Conservation (phyloP, 2,888 invertebrate genomes). For the Ypsolopha sequella region DNA sequence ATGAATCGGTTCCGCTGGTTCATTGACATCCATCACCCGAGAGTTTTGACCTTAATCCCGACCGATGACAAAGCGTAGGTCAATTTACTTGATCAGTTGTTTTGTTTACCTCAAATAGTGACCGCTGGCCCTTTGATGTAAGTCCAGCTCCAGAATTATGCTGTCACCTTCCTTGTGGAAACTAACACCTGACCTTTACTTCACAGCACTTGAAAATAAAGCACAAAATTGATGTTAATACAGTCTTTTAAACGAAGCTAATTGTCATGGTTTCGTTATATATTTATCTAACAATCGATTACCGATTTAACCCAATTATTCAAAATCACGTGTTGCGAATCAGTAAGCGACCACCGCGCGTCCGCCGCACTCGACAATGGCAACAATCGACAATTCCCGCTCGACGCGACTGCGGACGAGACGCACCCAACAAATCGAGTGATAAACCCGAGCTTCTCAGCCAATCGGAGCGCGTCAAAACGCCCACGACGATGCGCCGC, state of each 20-base stretch:
- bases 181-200: constrained; percentile 29
- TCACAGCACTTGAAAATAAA: constrained; percentile 32
- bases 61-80: not conserved
- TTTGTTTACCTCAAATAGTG: constrained; percentile 77
- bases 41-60: constrained; percentile 8
- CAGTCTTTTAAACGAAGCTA: not conserved
- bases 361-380: constrained; percentile 57
- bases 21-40: constrained; percentile 20
- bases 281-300: constrained; percentile 30
- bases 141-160: constrained; percentile 81
- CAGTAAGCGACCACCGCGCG: constrained; percentile 40
- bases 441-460: constrained; percentile 47
- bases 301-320: constrained; percentile 37
- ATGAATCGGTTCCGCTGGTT: constrained; percentile 19
- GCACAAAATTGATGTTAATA: constrained; percentile 14
- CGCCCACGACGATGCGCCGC: constrained; percentile 57
- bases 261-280: not conserved
- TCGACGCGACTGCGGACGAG: constrained; percentile 60
- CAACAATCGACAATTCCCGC: constrained; percentile 63
- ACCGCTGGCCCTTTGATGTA: constrained; percentile 82
- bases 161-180: constrained; percentile 38
- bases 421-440: constrained; percentile 62
- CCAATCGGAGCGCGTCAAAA: constrained; percentile 49
- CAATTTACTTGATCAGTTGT: not conserved
- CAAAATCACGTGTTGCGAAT: constrained; percentile 42